phyloP scores from a whole-genome alignment of 2,113 vertebrate genomes.

The Vombatus ursinus region DNA sequence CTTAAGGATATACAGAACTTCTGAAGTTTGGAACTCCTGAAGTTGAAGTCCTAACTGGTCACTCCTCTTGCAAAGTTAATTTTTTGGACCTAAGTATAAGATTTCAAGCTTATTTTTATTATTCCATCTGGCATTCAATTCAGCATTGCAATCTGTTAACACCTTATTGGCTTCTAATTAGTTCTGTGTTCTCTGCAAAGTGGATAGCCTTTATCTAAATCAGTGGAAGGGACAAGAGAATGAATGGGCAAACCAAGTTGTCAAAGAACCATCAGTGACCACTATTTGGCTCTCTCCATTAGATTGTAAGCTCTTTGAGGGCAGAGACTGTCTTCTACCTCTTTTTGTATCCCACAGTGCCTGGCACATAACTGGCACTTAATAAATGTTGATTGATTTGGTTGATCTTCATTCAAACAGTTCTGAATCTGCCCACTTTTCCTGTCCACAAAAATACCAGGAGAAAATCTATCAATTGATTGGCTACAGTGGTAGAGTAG shows the following conservation, averaged over 20 bases:
- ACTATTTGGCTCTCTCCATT: background rate
- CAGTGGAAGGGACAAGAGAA: background rate
- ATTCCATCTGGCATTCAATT: background rate
- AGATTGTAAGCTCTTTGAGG: background rate
- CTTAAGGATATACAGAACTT: slow-evolving; percentile 44
- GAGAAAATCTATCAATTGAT: background rate
- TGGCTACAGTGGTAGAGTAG: background rate
- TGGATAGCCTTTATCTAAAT: background rate
- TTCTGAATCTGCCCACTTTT: too few relatives aligned
- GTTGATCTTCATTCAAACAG: background rate
- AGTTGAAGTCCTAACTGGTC: slow-evolving; percentile 32
- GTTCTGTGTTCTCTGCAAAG: background rate
- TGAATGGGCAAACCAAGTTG: background rate
- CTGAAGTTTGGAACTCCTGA: slow-evolving; percentile 42
- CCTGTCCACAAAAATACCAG: background rate
- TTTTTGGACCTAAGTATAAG: too few relatives aligned
- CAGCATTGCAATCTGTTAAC: background rate
- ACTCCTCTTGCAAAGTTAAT: background rate
- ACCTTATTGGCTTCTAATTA: background rate
- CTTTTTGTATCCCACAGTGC: background rate
- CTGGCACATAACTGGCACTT: background rate
- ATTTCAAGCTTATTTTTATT: background rate
- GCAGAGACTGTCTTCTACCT: background rate
- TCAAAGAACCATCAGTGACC: background rate
- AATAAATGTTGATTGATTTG: background rate